A percentile compares a stretch with the other conserved stretches of the same genome.
These are phyloP conservation scores for Nemotelus nigrinus DNA, from an alignment of 2,888 invertebrate species.

Conservation along the genomic window DNA sequence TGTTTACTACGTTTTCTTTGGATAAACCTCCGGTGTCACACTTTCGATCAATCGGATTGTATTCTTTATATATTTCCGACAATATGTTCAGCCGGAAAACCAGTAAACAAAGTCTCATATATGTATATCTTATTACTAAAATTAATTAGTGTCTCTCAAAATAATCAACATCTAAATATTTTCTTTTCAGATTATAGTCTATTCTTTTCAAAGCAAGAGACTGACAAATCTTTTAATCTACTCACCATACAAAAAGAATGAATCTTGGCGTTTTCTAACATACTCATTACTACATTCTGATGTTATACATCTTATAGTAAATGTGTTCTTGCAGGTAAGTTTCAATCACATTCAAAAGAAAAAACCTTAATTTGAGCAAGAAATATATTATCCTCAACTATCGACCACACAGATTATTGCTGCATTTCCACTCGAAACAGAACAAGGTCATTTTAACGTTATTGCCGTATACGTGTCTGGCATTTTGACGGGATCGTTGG, in stretches of 20 bases:
- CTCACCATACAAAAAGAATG: conserved; percentile 47
- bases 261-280: conserved; percentile 82
- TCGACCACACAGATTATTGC: conserved; percentile 60
- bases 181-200: conserved; percentile 33
- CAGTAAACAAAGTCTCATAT: too few species aligned
- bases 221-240: conserved; percentile 35
- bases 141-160: too few species aligned
- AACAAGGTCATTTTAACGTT: conserved; percentile 80
- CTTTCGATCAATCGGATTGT: too few species aligned
- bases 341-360: background rate
- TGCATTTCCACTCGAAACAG: conserved; percentile 71
- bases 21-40: too few species aligned
- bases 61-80: too few species aligned
- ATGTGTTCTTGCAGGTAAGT: conserved; percentile 74
- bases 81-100: too few species aligned
- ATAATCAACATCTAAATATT: background rate
- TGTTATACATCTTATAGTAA: conserved; percentile 79
- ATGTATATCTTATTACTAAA: too few species aligned
- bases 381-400: too few species aligned
- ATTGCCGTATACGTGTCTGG: conserved; percentile 78
- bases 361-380: background rate
- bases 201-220: background rate
- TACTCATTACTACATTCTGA: conserved; percentile 85
- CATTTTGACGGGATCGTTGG: conserved; percentile 79
- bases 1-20: too few species aligned